Percentiles rank a stretch among this genome's conserved stretches.
These are phyloP conservation scores for Sebastolobus altivelis DNA, from an alignment of 2,797 vertebrate species.

Conservation along the genomic window DNA sequence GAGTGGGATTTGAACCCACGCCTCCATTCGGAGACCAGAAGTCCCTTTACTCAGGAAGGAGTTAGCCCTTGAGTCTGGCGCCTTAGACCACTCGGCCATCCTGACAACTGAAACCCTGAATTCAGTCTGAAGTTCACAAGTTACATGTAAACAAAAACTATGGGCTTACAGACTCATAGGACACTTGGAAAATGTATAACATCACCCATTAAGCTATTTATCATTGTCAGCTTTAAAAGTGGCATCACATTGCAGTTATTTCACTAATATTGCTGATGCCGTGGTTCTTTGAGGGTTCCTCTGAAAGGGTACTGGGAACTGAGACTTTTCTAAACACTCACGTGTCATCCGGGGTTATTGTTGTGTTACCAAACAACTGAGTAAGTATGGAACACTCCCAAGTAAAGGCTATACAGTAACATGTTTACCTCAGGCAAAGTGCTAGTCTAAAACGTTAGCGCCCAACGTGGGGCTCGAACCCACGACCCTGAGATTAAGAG, in stretches of 20 bases:
- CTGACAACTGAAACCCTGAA: background rate
- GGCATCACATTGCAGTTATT: no score
- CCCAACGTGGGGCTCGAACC: constrained; percentile 37
- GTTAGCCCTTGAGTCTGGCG: background rate
- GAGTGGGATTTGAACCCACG: constrained; percentile 4
- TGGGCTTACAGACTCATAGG: background rate
- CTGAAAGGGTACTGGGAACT: no score
- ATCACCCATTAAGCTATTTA: background rate
- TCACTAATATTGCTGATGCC: no score
- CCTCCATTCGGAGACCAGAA: background rate
- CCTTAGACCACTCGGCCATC: background rate
- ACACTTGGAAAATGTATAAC: background rate
- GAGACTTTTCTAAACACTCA: no score
- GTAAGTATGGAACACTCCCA: no score
- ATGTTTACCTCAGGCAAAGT: no score
- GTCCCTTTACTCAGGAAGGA: background rate
- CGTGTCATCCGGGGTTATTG: no score
- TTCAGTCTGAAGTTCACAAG: background rate
- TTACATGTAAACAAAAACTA: background rate
- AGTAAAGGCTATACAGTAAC: no score
- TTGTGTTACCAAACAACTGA: no score
- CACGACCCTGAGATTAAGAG: constrained; percentile 66
- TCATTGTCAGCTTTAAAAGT: background rate
- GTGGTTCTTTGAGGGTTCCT: background rate
- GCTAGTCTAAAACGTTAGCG: background rate